Evolutionary conservation across 35 echinoderm and acorn worm species (phyloP).

Genomic region (Ophiothrix spiculata): DNA sequence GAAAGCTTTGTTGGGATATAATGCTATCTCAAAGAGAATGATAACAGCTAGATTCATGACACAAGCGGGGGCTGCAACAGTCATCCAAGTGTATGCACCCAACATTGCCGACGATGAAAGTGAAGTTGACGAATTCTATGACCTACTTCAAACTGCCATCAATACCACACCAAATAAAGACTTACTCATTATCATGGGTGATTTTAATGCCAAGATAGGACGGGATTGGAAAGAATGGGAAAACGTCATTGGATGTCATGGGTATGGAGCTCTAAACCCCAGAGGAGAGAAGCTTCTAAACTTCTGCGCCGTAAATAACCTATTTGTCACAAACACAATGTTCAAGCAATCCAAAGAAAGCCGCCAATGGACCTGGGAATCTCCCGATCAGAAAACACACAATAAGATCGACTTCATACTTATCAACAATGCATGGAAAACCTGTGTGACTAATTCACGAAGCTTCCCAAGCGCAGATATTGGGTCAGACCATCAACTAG

Average conservation of each 20-base stretch:
- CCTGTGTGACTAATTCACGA: background rate
- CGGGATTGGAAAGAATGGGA: slow-evolving; percentile 13
- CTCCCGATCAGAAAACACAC: slow-evolving; percentile 33
- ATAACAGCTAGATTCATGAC: slow-evolving; percentile 48
- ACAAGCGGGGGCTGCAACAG: slow-evolving; percentile 32
- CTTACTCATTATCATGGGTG: slow-evolving; percentile 32
- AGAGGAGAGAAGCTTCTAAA: slow-evolving; percentile 66
- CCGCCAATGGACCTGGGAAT: slow-evolving; percentile 67
- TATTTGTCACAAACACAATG: background rate
- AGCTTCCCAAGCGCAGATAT: slow-evolving; percentile 32
- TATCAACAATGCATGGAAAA: slow-evolving; percentile 12
- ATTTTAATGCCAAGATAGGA: slow-evolving; percentile 39
- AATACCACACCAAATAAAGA: slow-evolving; percentile 22
- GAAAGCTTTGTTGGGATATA: slow-evolving; percentile 48
- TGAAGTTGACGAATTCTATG: slow-evolving; percentile 40
- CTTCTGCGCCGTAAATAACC: slow-evolving; percentile 39
- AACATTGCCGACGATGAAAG: slow-evolving; percentile 19
- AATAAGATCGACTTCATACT: slow-evolving; percentile 45
- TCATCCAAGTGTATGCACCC: slow-evolving; percentile 56
- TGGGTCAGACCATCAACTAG: slow-evolving; percentile 20
- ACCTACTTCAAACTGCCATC: slow-evolving; percentile 41
- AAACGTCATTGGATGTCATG: slow-evolving; percentile 29
- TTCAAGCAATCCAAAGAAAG: slow-evolving; percentile 30
- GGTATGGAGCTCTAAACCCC: slow-evolving; percentile 25
- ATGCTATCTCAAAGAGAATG: slow-evolving; percentile 36